Percentiles rank a stretch among this genome's conserved stretches.
phyloP scores from a whole-genome alignment of 2,113 vertebrate species.

The Microtus montanus region DNA sequence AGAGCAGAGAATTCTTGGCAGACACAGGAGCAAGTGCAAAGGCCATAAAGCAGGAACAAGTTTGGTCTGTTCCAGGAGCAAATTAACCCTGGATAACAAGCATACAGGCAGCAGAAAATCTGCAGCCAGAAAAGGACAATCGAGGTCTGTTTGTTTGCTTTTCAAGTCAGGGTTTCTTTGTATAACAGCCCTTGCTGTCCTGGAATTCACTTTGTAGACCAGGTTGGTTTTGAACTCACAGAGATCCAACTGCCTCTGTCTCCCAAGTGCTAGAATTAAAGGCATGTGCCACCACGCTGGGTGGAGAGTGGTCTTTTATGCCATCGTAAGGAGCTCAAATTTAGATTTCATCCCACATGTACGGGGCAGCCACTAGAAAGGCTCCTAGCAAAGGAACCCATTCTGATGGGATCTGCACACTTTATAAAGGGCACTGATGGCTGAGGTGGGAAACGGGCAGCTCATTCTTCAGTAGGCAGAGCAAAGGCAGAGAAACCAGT shows the following conservation, averaged over 20 bases:
- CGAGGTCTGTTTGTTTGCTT: too few relatives aligned
- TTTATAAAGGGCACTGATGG: background rate
- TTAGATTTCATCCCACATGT: background rate
- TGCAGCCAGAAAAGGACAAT: background rate
- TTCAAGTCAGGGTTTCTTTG: too few relatives aligned
- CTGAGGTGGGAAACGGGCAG: background rate
- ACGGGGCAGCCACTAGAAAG: background rate
- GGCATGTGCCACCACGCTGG: too few relatives aligned
- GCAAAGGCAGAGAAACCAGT: background rate
- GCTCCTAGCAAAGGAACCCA: constrained; percentile 11
- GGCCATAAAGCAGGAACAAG: background rate
- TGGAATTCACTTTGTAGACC: too few relatives aligned
- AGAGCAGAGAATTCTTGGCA: background rate
- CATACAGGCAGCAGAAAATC: background rate
- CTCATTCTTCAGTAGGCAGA: background rate
- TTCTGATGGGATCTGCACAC: background rate
- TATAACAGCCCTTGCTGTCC: too few relatives aligned
- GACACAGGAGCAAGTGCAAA: background rate
- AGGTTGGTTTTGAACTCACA: too few relatives aligned
- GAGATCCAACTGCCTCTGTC: too few relatives aligned
- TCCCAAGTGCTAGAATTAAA: too few relatives aligned
- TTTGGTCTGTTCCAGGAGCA: background rate
- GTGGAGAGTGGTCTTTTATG: too few relatives aligned
- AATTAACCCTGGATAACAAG: background rate
- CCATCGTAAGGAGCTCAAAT: background rate